phyloP scores from a whole-genome alignment of 2,113 vertebrate genomes.

The Hemichromis elongatus region DNA sequence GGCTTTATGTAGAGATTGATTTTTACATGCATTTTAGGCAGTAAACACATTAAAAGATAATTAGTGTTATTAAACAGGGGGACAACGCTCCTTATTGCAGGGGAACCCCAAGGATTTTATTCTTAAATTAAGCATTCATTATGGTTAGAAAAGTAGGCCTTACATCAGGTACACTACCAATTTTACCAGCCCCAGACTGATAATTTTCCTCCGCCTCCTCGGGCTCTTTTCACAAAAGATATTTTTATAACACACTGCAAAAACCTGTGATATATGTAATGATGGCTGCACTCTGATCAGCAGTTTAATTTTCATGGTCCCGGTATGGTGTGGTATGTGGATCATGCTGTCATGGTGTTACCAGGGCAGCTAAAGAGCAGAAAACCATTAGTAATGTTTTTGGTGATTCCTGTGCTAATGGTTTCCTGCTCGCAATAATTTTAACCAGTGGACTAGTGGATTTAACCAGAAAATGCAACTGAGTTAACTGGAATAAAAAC shows the following conservation, averaged over 20 bases:
- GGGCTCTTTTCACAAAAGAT: neutral
- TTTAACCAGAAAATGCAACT: neutral
- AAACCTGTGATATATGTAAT: neutral
- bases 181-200: neutral
- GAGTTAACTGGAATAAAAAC: neutral
- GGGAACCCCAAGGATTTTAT: neutral
- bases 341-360: neutral
- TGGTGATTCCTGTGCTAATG: neutral
- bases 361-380: neutral
- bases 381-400: neutral
- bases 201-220: neutral
- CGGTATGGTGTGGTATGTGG: neutral
- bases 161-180: neutral
- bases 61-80: neutral
- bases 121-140: neutral
- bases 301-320: neutral
- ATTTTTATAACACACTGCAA: neutral
- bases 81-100: neutral
- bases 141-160: neutral
- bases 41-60: neutral
- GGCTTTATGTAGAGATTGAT: neutral
- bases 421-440: neutral
- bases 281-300: neutral
- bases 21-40: neutral
- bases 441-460: neutral